Percentiles rank a stretch among this genome's conserved stretches.
Conservation (phyloP, 2,888 invertebrate genomes). For the Caenorhabditis parvicauda region DNA sequence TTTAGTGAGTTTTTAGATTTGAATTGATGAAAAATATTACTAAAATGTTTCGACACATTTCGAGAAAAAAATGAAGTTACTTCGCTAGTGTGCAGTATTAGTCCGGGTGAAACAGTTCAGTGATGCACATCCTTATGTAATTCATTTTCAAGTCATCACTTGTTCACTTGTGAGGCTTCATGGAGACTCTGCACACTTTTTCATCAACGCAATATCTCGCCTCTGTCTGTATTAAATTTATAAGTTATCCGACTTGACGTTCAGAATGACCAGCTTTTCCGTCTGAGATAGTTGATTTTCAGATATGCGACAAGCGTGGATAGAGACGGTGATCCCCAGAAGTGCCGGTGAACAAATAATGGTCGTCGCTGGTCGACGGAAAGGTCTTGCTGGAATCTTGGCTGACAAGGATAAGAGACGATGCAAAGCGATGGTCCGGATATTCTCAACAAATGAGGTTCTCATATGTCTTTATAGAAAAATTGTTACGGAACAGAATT, state of each 20-base stretch:
- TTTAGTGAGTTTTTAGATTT: constrained; percentile 21
- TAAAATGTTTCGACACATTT: neutral
- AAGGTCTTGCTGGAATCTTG: constrained; percentile 35
- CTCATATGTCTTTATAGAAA: neutral
- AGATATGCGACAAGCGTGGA: constrained; percentile 38
- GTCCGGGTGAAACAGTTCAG: neutral
- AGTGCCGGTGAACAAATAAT: constrained; percentile 35
- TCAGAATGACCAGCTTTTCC: neutral
- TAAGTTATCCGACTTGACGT: too few relatives aligned
- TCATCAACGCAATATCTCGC: neutral
- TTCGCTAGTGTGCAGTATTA: neutral
- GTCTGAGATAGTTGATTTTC: constrained; percentile 5
- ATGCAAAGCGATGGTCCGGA: constrained; percentile 15
- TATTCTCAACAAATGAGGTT: constrained; percentile 19
- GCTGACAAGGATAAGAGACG: constrained; percentile 33
- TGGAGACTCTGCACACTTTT: too few relatives aligned
- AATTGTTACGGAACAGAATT: too few relatives aligned
- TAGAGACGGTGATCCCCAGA: constrained; percentile 46
- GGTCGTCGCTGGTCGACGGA: constrained; percentile 33
- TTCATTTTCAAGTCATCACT: too few relatives aligned
- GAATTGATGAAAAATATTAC: neutral
- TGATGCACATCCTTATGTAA: too few relatives aligned
- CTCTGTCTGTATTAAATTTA: neutral
- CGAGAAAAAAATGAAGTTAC: neutral
- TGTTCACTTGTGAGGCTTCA: too few relatives aligned